Base-by-base conservation (phyloP, 2,797 vertebrate species). In the Coilia nasus region DNA sequence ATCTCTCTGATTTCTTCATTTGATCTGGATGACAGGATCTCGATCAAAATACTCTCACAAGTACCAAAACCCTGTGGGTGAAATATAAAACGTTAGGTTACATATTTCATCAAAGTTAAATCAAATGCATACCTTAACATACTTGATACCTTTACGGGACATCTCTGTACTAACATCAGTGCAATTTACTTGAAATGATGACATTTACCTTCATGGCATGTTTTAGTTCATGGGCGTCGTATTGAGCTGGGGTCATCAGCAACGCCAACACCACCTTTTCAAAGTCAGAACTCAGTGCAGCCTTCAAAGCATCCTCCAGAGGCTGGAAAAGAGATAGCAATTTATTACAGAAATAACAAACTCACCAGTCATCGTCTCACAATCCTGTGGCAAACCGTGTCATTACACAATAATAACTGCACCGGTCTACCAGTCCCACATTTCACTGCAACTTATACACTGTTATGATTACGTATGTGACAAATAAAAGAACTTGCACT, bases 11-110 rank as follows among this genome's bases (percentile, higher is more conserved):
- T 96, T 90, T 98, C 94, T 41, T 31, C 83, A 86, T 97, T 98
- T 75, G 54, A 88, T 91, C 98, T 97, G 14, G 98, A 96, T 82
- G 91, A 92, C 89, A 99, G 83, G 94, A 99, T 94, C 92, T 99
- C 98, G 78, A 94, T 94, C 85, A 99, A 91, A 82, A 95, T 90
- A 0, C 95, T 89, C 90, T 99, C 98, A 92, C 96, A 87, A 47
- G 98, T 99, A 86, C 98, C 97, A 31, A 96, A 83, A 3, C 96
- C 91, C 98, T 99, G 87, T 87, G 15, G 15, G 31, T 15, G 15
- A 41, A 31, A 31, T 17, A 19, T 14, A 41, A 3, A 11, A 75
- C 67, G 17, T 59, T 75, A 31, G 12, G 14, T 71, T 15, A 71
- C 64, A 11, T 12, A 28, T 14, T 71, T 2, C 64, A 71, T 71